Percentiles rank a stretch among this genome's conserved stretches.
phyloP scores from a whole-genome alignment of 2,888 invertebrate genomes.

The Cryptocephalus moraei region DNA sequence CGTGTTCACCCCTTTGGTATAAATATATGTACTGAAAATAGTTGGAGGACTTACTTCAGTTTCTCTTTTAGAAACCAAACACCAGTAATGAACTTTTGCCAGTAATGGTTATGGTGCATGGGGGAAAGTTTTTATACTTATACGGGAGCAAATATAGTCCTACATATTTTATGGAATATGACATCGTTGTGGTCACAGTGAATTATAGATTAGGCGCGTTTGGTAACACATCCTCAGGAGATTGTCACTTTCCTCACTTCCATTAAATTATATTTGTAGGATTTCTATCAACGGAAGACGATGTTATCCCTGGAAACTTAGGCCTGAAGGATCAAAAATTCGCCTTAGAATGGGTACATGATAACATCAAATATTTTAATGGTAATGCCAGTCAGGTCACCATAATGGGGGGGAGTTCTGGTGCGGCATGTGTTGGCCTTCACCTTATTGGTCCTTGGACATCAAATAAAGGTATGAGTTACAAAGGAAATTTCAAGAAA shows the following conservation, averaged over 20 bases:
- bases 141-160: too few species aligned
- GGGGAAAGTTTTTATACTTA: too few species aligned
- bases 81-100: too few species aligned
- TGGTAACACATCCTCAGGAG: too few species aligned
- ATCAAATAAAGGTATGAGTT: background rate
- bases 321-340: conserved; percentile 6
- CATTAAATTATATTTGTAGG: too few species aligned
- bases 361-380: conserved; percentile 4
- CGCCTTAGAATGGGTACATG: conserved; percentile 5
- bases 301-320: conserved; percentile 6
- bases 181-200: too few species aligned
- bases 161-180: too few species aligned
- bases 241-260: too few species aligned
- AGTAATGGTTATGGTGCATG: too few species aligned
- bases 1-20: conserved; percentile 7
- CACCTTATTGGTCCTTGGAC: conserved; percentile 4
- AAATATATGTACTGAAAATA: background rate
- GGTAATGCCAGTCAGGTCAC: conserved; percentile 5
- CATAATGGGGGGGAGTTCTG: conserved; percentile 6
- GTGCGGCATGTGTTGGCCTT: conserved; percentile 4
- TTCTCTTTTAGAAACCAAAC: too few species aligned
- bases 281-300: conserved; percentile 5
- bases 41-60: too few species aligned
- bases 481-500: background rate
- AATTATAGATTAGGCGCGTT: too few species aligned